phyloP scores from a whole-genome alignment of 1,140 invertebrate species.

The Drosophila setifemur region DNA sequence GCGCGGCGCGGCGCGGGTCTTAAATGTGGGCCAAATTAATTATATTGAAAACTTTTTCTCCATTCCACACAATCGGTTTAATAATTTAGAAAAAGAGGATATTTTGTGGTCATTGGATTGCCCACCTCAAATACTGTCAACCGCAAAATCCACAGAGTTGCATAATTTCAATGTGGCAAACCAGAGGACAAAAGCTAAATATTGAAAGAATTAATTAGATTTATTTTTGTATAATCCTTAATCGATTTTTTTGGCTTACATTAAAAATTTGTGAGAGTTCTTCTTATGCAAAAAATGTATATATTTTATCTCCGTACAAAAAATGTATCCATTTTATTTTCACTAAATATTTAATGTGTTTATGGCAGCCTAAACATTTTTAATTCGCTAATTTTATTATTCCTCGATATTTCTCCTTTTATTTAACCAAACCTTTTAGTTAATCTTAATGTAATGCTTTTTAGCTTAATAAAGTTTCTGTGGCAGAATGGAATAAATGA shows the following conservation, averaged over 20 bases:
- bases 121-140: slow-evolving; percentile 26
- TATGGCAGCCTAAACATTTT: too few species aligned
- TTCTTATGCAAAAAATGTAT: too few species aligned
- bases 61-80: not conserved
- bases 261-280: not conserved
- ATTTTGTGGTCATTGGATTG: slow-evolving; percentile 20
- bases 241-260: not conserved
- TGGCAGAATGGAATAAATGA: not conserved
- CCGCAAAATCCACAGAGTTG: slow-evolving; percentile 25
- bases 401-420: too few species aligned
- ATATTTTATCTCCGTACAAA: too few species aligned
- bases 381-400: too few species aligned
- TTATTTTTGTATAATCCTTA: slow-evolving; percentile 5
- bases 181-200: not conserved
- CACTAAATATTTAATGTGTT: too few species aligned
- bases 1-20: not conserved
- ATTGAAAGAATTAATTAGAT: slow-evolving; percentile 10
- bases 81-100: slow-evolving; percentile 20
- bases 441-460: too few species aligned
- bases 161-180: slow-evolving; percentile 25
- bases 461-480: not conserved
- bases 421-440: too few species aligned
- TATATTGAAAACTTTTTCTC: slow-evolving; percentile 26
- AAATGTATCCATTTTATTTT: too few species aligned
- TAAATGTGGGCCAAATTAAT: slow-evolving; percentile 25